Evolutionary conservation across 2,797 vertebrate species (phyloP).

Genomic region (Acanthurus tractus): DNA sequence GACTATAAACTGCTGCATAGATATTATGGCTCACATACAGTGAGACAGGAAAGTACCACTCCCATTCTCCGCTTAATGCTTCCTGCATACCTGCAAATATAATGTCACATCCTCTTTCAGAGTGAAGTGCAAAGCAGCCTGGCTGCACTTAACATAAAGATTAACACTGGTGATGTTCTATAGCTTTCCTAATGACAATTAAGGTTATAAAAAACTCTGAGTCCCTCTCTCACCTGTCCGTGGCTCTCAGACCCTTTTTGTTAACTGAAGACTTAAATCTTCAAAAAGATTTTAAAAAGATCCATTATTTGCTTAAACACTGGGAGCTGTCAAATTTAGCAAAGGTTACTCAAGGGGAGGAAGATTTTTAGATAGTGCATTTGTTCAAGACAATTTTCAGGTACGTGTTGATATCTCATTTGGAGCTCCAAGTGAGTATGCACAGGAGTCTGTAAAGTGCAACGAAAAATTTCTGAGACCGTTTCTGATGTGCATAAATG

Average conservation of each 20-base stretch:
- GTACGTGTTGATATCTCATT: not conserved
- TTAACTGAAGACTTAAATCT: not conserved
- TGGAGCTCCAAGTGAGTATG: not conserved
- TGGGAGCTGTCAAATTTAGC: not conserved
- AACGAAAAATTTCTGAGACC: no score
- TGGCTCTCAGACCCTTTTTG: not conserved
- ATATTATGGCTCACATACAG: not conserved
- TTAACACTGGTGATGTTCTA: not conserved
- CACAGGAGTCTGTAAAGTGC: no score
- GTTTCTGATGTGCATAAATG: no score
- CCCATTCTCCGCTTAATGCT: slow-evolving; percentile 17
- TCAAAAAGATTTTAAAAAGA: not conserved
- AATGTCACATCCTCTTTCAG: slow-evolving; percentile 30
- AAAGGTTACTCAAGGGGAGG: not conserved
- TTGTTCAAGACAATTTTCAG: not conserved
- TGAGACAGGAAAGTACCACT: slow-evolving; percentile 11
- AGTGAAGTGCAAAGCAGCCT: not conserved
- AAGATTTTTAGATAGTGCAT: not conserved
- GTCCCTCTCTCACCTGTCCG: not conserved
- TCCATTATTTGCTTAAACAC: not conserved
- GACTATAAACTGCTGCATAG: not conserved
- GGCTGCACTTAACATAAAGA: slow-evolving; percentile 1
- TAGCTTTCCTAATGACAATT: not conserved
- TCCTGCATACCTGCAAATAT: slow-evolving; percentile 34
- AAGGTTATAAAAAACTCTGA: not conserved